Percentiles rank a stretch among this genome's conserved stretches.
Conservation (phyloP, 1,140 invertebrate species). For the Branchinecta lindahli region DNA sequence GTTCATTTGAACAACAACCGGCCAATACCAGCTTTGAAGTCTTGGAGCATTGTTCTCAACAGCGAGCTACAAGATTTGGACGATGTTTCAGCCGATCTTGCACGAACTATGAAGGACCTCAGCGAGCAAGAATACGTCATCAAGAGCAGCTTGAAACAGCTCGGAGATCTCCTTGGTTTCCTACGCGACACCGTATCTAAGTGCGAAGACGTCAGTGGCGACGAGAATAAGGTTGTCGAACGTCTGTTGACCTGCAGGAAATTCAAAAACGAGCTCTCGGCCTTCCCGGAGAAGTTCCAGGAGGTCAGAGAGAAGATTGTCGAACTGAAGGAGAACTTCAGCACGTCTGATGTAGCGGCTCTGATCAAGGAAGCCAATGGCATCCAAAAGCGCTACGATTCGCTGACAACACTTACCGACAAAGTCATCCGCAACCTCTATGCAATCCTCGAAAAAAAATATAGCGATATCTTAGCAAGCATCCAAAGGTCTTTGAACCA, state of each 20-base stretch:
- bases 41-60: slow-evolving; percentile 49
- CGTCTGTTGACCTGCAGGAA: slow-evolving; percentile 51
- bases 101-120: slow-evolving; percentile 47
- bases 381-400: slow-evolving; percentile 57
- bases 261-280: slow-evolving; percentile 48
- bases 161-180: neutral
- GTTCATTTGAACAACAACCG: slow-evolving; percentile 55
- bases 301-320: slow-evolving; percentile 49
- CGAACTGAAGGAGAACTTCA: slow-evolving; percentile 55
- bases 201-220: slow-evolving; percentile 77
- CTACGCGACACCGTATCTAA: slow-evolving; percentile 68
- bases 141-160: slow-evolving; percentile 48
- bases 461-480: slow-evolving; percentile 64
- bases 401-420: slow-evolving; percentile 50
- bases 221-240: slow-evolving; percentile 62
- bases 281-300: slow-evolving; percentile 42
- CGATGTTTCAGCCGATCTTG: slow-evolving; percentile 54
- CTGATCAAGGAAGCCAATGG: slow-evolving; percentile 61
- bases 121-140: slow-evolving; percentile 55
- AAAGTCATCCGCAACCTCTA: slow-evolving; percentile 65
- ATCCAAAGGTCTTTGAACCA: slow-evolving; percentile 59
- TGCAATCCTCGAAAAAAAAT: slow-evolving; percentile 68
- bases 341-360: slow-evolving; percentile 54
- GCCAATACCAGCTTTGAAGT: slow-evolving; percentile 47
- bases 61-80: slow-evolving; percentile 61